Evolutionary conservation across 2,888 invertebrate species (phyloP).

Genomic region (Pristionchus fissidentatus): DNA sequence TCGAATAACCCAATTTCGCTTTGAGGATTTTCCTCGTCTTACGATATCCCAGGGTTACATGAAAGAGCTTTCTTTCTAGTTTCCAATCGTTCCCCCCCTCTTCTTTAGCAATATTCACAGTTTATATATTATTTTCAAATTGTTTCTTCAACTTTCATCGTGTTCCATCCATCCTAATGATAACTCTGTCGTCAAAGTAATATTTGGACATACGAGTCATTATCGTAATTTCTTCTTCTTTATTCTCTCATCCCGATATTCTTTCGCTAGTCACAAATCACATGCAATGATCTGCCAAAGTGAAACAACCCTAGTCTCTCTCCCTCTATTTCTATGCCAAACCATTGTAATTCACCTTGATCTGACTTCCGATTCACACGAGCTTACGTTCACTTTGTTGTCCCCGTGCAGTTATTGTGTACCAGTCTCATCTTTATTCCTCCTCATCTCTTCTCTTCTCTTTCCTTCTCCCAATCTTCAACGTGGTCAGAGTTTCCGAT

Average conservation of each 20-base stretch:
- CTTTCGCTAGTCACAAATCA: slow-evolving; percentile 43
- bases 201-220: slow-evolving; percentile 44
- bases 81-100: slow-evolving; percentile 1
- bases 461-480: not conserved
- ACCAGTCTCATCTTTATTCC: not conserved
- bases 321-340: slow-evolving; percentile 30
- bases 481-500: slow-evolving; percentile 18
- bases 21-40: slow-evolving; percentile 21
- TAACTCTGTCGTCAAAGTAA: slow-evolving; percentile 14
- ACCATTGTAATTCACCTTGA: not conserved
- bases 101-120: not conserved
- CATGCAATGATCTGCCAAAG: slow-evolving; percentile 7
- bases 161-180: not conserved
- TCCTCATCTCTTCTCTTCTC: not conserved
- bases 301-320: slow-evolving; percentile 32
- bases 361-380: slow-evolving; percentile 33
- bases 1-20: not conserved
- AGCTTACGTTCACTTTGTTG: slow-evolving; percentile 36
- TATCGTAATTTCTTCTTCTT: slow-evolving; percentile 4
- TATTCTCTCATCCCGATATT: not conserved
- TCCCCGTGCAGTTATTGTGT: slow-evolving; percentile 20
- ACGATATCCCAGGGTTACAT: slow-evolving; percentile 18
- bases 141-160: not conserved
- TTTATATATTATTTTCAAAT: slow-evolving; percentile 21
- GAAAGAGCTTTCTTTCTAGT: slow-evolving; percentile 29